phyloP scores from a whole-genome alignment of 2,113 vertebrate species.

The Lipophrys pholis region DNA sequence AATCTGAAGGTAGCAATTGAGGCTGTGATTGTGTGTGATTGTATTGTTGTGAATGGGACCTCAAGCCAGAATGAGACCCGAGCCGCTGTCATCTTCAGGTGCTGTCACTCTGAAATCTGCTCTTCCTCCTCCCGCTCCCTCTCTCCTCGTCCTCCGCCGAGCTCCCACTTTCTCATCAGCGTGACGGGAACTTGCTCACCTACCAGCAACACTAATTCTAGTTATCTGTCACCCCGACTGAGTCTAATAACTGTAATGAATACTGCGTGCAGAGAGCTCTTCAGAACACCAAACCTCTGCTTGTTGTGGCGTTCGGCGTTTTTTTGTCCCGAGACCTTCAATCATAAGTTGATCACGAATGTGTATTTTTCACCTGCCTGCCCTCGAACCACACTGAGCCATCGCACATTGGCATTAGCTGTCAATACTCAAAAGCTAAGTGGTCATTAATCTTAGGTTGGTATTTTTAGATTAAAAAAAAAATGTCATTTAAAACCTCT shows the following conservation, averaged over 20 bases:
- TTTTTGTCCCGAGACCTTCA: slow-evolving; percentile 22
- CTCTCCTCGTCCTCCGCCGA: neutral
- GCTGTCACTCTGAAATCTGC: slow-evolving; percentile 31
- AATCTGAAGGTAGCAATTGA: slow-evolving; percentile 62
- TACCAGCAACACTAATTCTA: slow-evolving; percentile 26
- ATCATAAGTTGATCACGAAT: slow-evolving; percentile 14
- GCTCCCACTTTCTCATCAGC: slow-evolving; percentile 46
- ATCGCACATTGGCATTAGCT: slow-evolving; percentile 29
- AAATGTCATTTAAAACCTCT: slow-evolving; percentile 1
- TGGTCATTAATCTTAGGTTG: slow-evolving; percentile 73
- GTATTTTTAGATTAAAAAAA: slow-evolving; percentile 78
- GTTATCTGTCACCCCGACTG: slow-evolving; percentile 31
- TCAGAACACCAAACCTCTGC: slow-evolving; percentile 19
- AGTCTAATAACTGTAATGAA: slow-evolving; percentile 41
- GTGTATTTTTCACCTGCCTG: slow-evolving; percentile 18
- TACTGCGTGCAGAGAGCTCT: slow-evolving; percentile 18
- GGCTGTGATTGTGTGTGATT: slow-evolving; percentile 68
- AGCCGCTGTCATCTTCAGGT: slow-evolving; percentile 41
- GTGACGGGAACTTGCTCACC: slow-evolving; percentile 30
- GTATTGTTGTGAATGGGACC: slow-evolving; percentile 65
- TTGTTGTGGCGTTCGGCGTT: slow-evolving; percentile 30
- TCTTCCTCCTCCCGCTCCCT: neutral
- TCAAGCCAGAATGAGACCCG: slow-evolving; percentile 30
- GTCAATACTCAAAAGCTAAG: slow-evolving; percentile 56
- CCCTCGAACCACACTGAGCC: slow-evolving; percentile 20